Evolutionary conservation across 2,797 vertebrate genomes (phyloP), one percentile per base, ranked within the genome.

Genomic region (Rousettus madagascariensis): DNA sequence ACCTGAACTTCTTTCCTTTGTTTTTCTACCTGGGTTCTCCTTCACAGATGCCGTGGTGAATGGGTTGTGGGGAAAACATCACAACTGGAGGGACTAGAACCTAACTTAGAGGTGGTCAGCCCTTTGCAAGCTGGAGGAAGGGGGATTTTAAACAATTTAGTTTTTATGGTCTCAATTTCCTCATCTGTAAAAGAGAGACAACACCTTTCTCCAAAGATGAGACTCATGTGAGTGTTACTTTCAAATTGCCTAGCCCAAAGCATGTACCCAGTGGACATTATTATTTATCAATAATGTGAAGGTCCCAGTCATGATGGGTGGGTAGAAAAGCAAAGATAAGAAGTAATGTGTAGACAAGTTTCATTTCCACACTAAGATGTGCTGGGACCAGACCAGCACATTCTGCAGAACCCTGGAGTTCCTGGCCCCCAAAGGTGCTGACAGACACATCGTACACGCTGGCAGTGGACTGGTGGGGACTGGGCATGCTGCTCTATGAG

Each of bases 351-450:
- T 61, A 46, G 36, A 63, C 13, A 43, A 36, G n/a, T 49, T 49
- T 49, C 49, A 49, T 16, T 49, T 49, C 49, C 49, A 49, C 49
- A 16, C 49, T 49, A 49, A 49, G 49, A 49, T 49, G 49, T 49
- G 49, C 49, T 49, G 99, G 22, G 99, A 99, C 93, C 98, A 99
- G 85, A 99, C 99, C 86, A 99, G 99, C 97, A 99, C 99, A 0
- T 99, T 99, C 98, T 99, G 99, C 63, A 99, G 99, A 57, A 99
- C 99, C 63, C 99, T 99, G 0, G 99, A 99, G 98, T 99, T 99
- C 98, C 96, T 99, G 98, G 99, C 99, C 3, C 99, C 99, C 0
- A 99, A 99, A 99, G 97, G 99, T 99, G 86, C 98, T 99, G 43
- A 99, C 99, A 0, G 99, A 99, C 88, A 99, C 99, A 0, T 99